phyloP scores from a whole-genome alignment of 1,140 invertebrate species.

The Thaumetopoea pityocampa region DNA sequence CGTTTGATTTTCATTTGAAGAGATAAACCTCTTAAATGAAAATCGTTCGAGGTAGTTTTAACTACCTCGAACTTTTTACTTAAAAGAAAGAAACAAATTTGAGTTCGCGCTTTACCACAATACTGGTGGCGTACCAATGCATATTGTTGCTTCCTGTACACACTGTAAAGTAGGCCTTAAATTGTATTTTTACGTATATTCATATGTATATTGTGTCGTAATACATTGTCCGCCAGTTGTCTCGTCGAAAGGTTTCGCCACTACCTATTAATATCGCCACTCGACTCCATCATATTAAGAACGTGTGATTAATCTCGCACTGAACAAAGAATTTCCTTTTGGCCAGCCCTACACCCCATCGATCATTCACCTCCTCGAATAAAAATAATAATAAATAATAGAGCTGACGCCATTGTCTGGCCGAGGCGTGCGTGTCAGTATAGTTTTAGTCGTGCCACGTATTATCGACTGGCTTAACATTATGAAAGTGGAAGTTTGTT shows the following conservation, averaged over 20 bases:
- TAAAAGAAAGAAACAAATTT: no score
- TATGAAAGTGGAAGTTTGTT: slow-evolving; percentile 11
- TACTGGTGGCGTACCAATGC: no score
- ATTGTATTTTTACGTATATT: no score
- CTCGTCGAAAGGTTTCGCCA: no score
- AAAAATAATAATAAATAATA: slow-evolving; percentile 73
- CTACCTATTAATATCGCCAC: slow-evolving; percentile 63
- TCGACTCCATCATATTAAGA: slow-evolving; percentile 50
- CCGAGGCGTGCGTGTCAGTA: slow-evolving; percentile 48
- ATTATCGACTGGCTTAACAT: slow-evolving; percentile 28
- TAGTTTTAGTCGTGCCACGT: slow-evolving; percentile 40
- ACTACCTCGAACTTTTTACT: slow-evolving; percentile 48
- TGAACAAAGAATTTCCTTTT: slow-evolving; percentile 64
- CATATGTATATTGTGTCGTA: no score
- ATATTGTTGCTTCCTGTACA: no score
- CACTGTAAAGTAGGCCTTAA: no score
- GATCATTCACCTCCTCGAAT: slow-evolving; percentile 65
- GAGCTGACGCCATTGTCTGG: slow-evolving; percentile 58
- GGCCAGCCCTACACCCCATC: slow-evolving; percentile 57
- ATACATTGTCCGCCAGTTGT: no score
- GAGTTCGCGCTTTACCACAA: no score
- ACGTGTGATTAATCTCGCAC: slow-evolving; percentile 65
- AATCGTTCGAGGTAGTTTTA: no score
- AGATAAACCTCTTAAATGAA: no score
- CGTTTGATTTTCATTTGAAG: slow-evolving; percentile 39